Evolutionary conservation across 1,140 invertebrate species (phyloP).

Genomic region (Hyphantria cunea): DNA sequence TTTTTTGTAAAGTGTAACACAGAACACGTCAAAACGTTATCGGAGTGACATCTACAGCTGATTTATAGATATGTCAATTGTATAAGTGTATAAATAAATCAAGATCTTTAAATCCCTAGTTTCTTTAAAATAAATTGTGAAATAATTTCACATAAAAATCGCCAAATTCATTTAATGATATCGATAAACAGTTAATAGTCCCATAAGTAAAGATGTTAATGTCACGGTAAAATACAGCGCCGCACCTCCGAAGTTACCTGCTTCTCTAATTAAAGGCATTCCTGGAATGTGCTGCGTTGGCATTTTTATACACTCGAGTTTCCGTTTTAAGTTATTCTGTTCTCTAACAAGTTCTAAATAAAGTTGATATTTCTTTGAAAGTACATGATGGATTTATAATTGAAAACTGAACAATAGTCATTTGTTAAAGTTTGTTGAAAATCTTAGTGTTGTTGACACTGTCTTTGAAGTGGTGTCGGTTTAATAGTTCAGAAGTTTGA

Average conservation of each 20-base stretch:
- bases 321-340: background rate
- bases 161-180: too few species aligned
- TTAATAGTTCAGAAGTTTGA: conserved; percentile 19
- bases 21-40: too few species aligned
- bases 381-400: background rate
- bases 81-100: too few species aligned
- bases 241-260: conserved; percentile 33
- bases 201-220: conserved; percentile 36
- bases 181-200: conserved; percentile 2
- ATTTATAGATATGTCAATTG: too few species aligned
- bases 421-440: conserved; percentile 21
- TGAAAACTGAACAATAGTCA: conserved; percentile 20
- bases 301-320: conserved; percentile 14
- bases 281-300: conserved; percentile 43
- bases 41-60: too few species aligned
- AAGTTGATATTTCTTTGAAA: background rate
- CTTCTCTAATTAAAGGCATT: conserved; percentile 45
- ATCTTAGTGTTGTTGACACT: conserved; percentile 21
- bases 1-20: too few species aligned
- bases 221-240: conserved; percentile 34
- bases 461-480: conserved; percentile 9
- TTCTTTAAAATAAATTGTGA: too few species aligned
- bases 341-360: background rate
- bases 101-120: too few species aligned
- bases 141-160: too few species aligned